A percentile compares a stretch with the other conserved stretches of the same genome.
phyloP scores from a whole-genome alignment of 2,888 invertebrate species.

The Nemurella pictetii region DNA sequence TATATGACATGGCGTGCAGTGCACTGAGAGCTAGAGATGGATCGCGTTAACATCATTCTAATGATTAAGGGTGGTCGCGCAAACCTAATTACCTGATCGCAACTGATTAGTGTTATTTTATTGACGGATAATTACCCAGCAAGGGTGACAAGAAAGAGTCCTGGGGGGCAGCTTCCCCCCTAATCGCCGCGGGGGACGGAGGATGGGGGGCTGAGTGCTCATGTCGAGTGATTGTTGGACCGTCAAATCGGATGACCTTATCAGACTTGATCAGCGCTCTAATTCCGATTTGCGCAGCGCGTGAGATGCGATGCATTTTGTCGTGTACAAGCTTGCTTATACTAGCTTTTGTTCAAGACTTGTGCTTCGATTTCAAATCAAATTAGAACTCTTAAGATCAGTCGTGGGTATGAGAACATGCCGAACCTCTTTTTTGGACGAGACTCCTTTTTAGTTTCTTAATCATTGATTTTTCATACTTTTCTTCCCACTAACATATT shows the following conservation, averaged over 20 bases:
- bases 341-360: no score
- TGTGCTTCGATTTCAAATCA: no score
- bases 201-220: not conserved
- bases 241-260: constrained; percentile 25
- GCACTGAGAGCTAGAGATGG: not conserved
- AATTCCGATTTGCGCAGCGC: not conserved
- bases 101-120: constrained; percentile 20
- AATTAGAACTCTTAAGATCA: no score
- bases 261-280: not conserved
- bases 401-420: no score
- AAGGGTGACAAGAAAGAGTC: not conserved
- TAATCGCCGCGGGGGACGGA: not conserved
- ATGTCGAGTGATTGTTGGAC: not conserved
- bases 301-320: not conserved
- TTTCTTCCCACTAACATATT: no score
- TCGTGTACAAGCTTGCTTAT: no score
- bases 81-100: constrained; percentile 23
- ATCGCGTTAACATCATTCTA: constrained; percentile 22
- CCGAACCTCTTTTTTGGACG: no score
- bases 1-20: no score
- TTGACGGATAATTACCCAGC: constrained; percentile 24
- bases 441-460: no score
- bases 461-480: no score
- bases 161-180: not conserved
- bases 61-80: constrained; percentile 5